Conservation (phyloP, 2,888 invertebrate species). For the Protodeltote pygarga region DNA sequence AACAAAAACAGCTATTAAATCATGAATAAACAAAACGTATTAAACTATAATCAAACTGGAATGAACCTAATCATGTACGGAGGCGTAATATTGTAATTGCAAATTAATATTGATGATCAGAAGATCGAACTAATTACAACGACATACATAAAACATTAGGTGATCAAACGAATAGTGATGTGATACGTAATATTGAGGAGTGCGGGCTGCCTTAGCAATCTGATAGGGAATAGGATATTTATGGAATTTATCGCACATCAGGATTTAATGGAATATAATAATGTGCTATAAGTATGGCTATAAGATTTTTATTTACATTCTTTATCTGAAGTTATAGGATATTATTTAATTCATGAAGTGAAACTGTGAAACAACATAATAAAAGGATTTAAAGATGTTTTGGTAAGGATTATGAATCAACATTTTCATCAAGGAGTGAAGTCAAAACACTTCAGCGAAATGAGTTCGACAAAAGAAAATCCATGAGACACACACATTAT, state of each 20-base stretch:
- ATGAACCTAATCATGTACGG: constrained; percentile 47
- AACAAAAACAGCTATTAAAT: constrained; percentile 35
- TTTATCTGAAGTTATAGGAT: too few species aligned
- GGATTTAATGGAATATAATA: background rate
- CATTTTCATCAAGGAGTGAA: background rate
- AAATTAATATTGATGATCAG: constrained; percentile 73
- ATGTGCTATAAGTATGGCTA: background rate
- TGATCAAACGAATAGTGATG: constrained; percentile 46
- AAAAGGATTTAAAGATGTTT: background rate
- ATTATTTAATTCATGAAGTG: too few species aligned
- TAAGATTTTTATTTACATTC: too few species aligned
- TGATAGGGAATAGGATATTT: background rate
- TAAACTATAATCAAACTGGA: constrained; percentile 52
- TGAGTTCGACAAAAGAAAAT: constrained; percentile 5
- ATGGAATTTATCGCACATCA: background rate
- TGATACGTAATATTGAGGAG: constrained; percentile 23
- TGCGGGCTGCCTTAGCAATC: constrained; percentile 14
- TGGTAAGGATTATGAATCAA: background rate
- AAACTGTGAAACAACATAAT: background rate
- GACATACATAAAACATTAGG: constrained; percentile 64
- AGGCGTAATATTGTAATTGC: constrained; percentile 64
- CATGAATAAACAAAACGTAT: constrained; percentile 49
- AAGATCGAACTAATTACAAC: constrained; percentile 60
- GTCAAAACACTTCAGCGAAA: constrained; percentile 10
- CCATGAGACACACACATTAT: constrained; percentile 27